A percentile compares a stretch with the other conserved stretches of the same genome.
phyloP scores from a whole-genome alignment of 2,888 invertebrate genomes.

The Metacarcinus magister region DNA sequence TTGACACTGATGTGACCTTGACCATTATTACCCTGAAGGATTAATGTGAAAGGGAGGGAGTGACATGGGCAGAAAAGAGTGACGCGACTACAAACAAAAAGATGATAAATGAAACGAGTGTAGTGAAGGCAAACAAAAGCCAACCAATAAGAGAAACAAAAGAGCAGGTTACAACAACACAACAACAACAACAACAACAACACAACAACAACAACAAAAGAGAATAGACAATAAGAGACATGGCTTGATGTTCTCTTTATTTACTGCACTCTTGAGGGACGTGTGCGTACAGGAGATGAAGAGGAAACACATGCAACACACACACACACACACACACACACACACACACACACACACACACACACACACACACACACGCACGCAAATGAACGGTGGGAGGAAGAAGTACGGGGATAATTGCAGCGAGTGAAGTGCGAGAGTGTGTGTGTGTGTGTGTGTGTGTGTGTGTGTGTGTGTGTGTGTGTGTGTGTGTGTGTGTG shows the following conservation, averaged over 20 bases:
- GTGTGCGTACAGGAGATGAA: neutral
- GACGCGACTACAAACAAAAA: neutral
- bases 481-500: neutral
- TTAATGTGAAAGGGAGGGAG: neutral
- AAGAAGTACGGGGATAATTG: neutral
- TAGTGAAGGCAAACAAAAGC: neutral
- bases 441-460: neutral
- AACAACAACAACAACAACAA: neutral
- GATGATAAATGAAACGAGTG: neutral
- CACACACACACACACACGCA: neutral
- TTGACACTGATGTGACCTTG: neutral
- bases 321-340: slow-evolving; percentile 49
- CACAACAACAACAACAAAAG: neutral
- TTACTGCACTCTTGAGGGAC: neutral
- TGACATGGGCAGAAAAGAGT: neutral
- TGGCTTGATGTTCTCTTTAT: neutral
- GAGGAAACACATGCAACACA: no score
- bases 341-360: slow-evolving; percentile 53
- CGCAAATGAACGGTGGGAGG: neutral
- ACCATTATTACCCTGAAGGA: neutral
- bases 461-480: neutral
- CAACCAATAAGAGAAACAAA: neutral
- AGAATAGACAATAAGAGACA: neutral
- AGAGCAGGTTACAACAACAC: neutral
- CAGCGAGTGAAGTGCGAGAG: neutral